A percentile compares a stretch with the other conserved stretches of the same genome.
Conservation (phyloP, 2,113 vertebrate species). For the Grus americana region DNA sequence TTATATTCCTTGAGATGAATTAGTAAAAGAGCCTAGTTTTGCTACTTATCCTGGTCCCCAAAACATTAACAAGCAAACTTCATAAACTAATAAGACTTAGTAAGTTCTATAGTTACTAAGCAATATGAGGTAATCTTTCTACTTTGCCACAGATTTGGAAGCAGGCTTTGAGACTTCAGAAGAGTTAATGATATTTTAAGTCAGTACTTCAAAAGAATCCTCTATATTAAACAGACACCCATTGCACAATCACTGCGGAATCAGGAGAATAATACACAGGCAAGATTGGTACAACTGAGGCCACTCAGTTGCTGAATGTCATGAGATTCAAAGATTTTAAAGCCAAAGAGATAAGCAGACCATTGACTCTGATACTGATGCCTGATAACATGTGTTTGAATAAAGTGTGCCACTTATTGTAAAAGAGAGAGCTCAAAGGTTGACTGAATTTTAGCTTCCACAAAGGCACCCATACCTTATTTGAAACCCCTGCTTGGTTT, state of each 20-base stretch:
- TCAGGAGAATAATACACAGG: neutral
- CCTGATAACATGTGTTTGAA: neutral
- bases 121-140: neutral
- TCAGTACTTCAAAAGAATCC: neutral
- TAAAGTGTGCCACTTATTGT: neutral
- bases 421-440: neutral
- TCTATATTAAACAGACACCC: neutral
- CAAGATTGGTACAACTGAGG: neutral
- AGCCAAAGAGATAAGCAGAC: neutral
- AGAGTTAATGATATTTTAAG: neutral
- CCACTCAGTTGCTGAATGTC: neutral
- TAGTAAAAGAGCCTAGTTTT: neutral
- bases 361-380: neutral
- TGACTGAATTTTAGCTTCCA: neutral
- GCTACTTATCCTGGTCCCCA: neutral
- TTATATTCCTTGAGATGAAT: neutral
- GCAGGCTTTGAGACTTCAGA: neutral
- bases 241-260: neutral
- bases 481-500: neutral
- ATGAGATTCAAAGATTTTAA: neutral
- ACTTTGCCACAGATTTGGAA: neutral
- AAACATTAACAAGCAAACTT: neutral
- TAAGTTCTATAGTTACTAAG: neutral
- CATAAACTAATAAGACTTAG: neutral
- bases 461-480: neutral